Evolutionary conservation across 2,797 vertebrate species (phyloP), one percentile per base, ranked within the genome.

Genomic region (Synanceia verrucosa): DNA sequence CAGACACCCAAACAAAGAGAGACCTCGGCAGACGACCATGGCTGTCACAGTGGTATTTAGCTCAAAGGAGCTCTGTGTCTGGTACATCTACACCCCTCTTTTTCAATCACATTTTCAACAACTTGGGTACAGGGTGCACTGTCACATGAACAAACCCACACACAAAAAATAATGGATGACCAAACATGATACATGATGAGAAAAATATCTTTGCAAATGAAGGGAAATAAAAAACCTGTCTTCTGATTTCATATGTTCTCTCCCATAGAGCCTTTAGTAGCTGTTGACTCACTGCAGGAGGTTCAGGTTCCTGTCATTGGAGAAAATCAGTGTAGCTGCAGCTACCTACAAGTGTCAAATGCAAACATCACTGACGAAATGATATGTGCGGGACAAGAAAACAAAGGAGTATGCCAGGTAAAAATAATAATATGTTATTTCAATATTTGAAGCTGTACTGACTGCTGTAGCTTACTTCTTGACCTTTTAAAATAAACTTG

Each of bases 351-450:
- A n/a, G n/a, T n/a, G n/a, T n/a, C n/a, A n/a, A n/a, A n/a, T n/a
- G 0, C 1, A 0, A 0, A 14, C 0, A 79, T 86, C 76, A 89
- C 81, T 1, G 1, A 28, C 0, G 62, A 88, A 9, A 93, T 94
- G 93, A 81, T 95, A 1, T 94, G 92, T 68, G 93, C 90, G 0
- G 91, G 84, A 1, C 44, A 59, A 41, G 57, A 73, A 0, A 83
- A 86, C 6, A 93, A 83, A 73, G 93, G 93, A 50, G 4, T 51
- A 9, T 95, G 93, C 43, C 87, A 90, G 88, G 92, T 94, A 1
- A 55, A 26, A 39, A 46, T 7, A 31, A 26, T 13, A 33, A 10
- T 1, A 6, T 3, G 46, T 33, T 43, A 2, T 19, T 53, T 8
- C 4, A 46, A 39, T 19, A 52, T 70, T n/a, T 41, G 1, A 26